A percentile compares a stretch with the other conserved stretches of the same genome.
phyloP scores from a whole-genome alignment of 2,888 invertebrate genomes.

The Spialia ferax region DNA sequence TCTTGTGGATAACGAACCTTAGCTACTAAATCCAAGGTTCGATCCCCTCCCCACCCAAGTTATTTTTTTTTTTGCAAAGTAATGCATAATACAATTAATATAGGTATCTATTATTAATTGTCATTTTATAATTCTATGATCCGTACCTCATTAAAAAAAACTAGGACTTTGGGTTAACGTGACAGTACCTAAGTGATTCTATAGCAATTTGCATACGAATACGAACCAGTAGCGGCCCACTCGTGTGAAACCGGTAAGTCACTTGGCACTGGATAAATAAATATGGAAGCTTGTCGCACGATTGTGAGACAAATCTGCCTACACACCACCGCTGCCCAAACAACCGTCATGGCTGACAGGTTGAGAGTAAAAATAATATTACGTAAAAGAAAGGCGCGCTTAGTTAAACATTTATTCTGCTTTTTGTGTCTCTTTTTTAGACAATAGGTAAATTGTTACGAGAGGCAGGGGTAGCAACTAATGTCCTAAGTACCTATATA shows the following conservation, averaged over 20 bases:
- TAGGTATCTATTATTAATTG: not conserved
- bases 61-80: too few relatives aligned
- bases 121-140: not conserved
- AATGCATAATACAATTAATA: too few relatives aligned
- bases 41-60: too few relatives aligned
- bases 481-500: too few relatives aligned
- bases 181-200: constrained; percentile 47
- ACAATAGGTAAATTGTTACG: too few relatives aligned
- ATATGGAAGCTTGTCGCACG: constrained; percentile 81
- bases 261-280: constrained; percentile 76
- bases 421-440: not conserved
- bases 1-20: too few relatives aligned
- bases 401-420: not conserved
- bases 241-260: constrained; percentile 79
- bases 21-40: too few relatives aligned
- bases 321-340: constrained; percentile 60
- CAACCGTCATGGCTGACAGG: constrained; percentile 42
- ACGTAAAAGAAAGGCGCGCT: constrained; percentile 21
- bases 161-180: constrained; percentile 37
- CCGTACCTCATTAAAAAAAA: constrained; percentile 21
- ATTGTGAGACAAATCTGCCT: constrained; percentile 79
- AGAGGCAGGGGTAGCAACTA: too few relatives aligned
- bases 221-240: constrained; percentile 70
- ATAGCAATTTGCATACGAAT: constrained; percentile 53
- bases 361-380: constrained; percentile 38